Evolutionary conservation across 2,113 vertebrate genomes (phyloP).

Genomic region (Syngnathus scovelli): DNA sequence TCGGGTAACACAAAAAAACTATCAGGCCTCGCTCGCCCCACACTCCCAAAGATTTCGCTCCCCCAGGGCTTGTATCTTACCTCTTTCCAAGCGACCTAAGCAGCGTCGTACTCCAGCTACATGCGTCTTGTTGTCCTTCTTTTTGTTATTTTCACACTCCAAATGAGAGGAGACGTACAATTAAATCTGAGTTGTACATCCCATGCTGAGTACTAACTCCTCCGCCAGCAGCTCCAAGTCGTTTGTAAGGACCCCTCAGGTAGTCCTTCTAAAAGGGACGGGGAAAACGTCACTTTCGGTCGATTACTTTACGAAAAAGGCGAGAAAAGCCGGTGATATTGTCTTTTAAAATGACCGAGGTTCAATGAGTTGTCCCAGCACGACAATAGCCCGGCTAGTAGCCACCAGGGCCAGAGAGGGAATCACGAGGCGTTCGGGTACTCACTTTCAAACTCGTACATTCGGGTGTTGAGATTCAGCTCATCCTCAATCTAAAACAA

Average conservation of each 20-base stretch:
- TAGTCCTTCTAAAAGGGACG: slow-evolving; percentile 9
- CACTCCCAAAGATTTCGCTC: slow-evolving; percentile 3
- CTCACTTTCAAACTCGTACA: slow-evolving; percentile 30
- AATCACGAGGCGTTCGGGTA: slow-evolving; percentile 44
- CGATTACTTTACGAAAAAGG: neutral
- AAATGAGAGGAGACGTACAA: slow-evolving; percentile 18
- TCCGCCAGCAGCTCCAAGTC: slow-evolving; percentile 38
- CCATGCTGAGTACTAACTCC: slow-evolving; percentile 54
- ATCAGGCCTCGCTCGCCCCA: slow-evolving; percentile 41
- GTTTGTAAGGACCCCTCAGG: slow-evolving; percentile 19
- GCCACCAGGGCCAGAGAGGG: slow-evolving; percentile 44
- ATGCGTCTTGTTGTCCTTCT: slow-evolving; percentile 56
- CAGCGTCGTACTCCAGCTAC: slow-evolving; percentile 49
- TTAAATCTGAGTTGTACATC: slow-evolving; percentile 57
- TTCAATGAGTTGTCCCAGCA: slow-evolving; percentile 29
- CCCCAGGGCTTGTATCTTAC: slow-evolving; percentile 37
- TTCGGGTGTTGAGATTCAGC: neutral
- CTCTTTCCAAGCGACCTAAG: slow-evolving; percentile 56
- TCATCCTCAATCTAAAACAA: neutral
- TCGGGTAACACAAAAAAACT: slow-evolving; percentile 11
- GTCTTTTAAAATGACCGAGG: slow-evolving; percentile 26
- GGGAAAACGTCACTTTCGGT: too few relatives aligned
- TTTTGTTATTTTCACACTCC: slow-evolving; percentile 13
- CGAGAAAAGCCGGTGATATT: slow-evolving; percentile 12
- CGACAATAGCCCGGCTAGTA: slow-evolving; percentile 59